Evolutionary conservation across 2,888 invertebrate genomes (phyloP).

Genomic region (Platycnemis pennipes): DNA sequence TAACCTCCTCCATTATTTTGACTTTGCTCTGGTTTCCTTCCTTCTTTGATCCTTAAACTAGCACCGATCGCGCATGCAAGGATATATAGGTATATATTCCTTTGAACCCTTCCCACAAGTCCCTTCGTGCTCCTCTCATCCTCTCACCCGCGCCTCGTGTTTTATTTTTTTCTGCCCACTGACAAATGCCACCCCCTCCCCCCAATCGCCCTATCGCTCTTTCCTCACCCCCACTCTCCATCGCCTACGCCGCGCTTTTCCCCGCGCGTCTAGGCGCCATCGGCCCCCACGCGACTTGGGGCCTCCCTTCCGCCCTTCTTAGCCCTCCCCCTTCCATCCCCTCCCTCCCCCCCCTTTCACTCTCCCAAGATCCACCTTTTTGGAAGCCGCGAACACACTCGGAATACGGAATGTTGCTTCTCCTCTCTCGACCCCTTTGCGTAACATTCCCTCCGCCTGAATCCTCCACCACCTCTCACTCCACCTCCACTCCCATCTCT

Average conservation of each 20-base stretch:
- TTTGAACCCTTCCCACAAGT: neutral
- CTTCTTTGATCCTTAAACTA: constrained; percentile 18
- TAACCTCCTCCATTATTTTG: neutral
- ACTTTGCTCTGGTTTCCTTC: neutral
- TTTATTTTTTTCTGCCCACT: neutral
- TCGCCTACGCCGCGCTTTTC: neutral
- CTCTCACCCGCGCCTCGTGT: neutral
- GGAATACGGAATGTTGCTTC: constrained; percentile 33
- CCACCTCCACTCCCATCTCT: neutral
- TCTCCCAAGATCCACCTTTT: constrained; percentile 24
- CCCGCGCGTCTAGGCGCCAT: neutral
- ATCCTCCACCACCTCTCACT: neutral
- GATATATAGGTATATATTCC: neutral
- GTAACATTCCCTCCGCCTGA: neutral
- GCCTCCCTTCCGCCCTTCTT: neutral
- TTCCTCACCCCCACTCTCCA: neutral
- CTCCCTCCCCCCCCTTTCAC: neutral
- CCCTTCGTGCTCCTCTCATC: neutral
- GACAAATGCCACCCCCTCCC: neutral
- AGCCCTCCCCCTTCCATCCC: neutral
- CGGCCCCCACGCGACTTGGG: neutral
- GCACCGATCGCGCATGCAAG: neutral
- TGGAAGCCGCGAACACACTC: constrained; percentile 44
- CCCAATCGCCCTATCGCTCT: neutral
- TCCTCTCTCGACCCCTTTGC: neutral